phyloP scores from a whole-genome alignment of 2,888 invertebrate genomes.

The Diplazon laetatorius region DNA sequence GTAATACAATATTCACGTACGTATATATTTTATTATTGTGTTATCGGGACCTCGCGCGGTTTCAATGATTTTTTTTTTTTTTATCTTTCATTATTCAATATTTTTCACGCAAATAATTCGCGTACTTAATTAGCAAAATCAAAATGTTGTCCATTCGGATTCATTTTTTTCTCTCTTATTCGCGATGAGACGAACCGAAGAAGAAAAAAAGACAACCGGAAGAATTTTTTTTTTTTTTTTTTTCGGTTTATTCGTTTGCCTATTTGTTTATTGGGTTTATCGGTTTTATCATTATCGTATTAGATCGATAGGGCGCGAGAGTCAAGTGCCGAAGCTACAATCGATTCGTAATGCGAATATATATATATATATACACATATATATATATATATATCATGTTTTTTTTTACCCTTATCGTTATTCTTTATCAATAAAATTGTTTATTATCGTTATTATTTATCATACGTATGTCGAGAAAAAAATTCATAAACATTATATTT shows the following conservation, averaged over 20 bases:
- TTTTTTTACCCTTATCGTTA: no score
- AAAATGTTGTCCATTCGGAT: not conserved
- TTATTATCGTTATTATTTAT: conserved; percentile 61
- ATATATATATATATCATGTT: no score
- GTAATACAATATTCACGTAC: conserved; percentile 48
- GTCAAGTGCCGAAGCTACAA: conserved; percentile 37
- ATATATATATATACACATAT: no score
- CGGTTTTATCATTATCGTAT: conserved; percentile 12
- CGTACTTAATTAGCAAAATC: not conserved
- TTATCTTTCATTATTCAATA: no score
- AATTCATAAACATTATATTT: conserved; percentile 76
- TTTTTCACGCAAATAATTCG: conserved; percentile 22
- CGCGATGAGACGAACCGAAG: conserved; percentile 33
- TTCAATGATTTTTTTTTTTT: conserved; percentile 43
- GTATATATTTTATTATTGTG: conserved; percentile 54
- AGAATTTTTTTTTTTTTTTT: conserved; percentile 21
- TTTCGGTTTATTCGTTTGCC: conserved; percentile 17
- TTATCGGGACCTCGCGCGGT: conserved; percentile 33
- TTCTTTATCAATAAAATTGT: no score
- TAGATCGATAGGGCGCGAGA: conserved; percentile 42
- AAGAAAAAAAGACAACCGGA: not conserved
- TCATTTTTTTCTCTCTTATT: conserved; percentile 22
- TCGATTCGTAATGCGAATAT: conserved; percentile 46
- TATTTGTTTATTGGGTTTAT: conserved; percentile 7
- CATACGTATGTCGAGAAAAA: conserved; percentile 76